Conservation (phyloP, 2,113 vertebrate genomes). For the Oreochromis tanganicae region DNA sequence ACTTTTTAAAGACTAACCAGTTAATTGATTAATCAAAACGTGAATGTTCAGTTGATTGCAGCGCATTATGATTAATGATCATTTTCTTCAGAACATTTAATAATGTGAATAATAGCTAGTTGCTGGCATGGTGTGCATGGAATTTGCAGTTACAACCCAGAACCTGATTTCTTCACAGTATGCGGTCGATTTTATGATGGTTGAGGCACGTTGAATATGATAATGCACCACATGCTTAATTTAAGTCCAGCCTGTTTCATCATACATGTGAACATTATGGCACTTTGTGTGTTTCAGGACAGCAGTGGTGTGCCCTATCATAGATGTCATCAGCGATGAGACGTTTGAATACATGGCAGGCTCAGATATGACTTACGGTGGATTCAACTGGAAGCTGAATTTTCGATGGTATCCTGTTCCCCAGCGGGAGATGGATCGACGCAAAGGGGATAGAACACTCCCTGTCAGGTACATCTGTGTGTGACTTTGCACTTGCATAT, state of each 20-base stretch:
- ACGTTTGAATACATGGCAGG: conserved; percentile 99
- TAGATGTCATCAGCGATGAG: conserved; percentile 98
- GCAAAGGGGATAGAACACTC: conserved; percentile 93
- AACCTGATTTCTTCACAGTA: background rate
- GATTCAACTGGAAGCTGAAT: conserved; percentile 98
- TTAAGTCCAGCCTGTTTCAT: background rate
- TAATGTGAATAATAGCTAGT: background rate
- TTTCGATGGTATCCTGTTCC: conserved; percentile 98
- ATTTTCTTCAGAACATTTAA: background rate
- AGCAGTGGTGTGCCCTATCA: conserved; percentile 95
- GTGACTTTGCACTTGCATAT: background rate
- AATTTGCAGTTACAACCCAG: background rate
- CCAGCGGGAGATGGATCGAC: conserved; percentile 94
- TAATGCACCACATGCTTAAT: background rate
- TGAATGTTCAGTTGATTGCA: background rate
- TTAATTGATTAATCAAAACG: background rate
- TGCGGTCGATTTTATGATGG: background rate
- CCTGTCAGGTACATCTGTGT: conserved; percentile 81
- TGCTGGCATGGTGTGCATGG: background rate
- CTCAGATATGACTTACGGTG: conserved; percentile 97
- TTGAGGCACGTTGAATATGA: background rate
- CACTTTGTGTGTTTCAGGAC: conserved; percentile 68
- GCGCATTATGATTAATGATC: background rate
- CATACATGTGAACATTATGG: background rate
- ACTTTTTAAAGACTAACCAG: background rate